Evolutionary conservation across 2,888 invertebrate genomes (phyloP).

Genomic region (Leucozona laternaria): DNA sequence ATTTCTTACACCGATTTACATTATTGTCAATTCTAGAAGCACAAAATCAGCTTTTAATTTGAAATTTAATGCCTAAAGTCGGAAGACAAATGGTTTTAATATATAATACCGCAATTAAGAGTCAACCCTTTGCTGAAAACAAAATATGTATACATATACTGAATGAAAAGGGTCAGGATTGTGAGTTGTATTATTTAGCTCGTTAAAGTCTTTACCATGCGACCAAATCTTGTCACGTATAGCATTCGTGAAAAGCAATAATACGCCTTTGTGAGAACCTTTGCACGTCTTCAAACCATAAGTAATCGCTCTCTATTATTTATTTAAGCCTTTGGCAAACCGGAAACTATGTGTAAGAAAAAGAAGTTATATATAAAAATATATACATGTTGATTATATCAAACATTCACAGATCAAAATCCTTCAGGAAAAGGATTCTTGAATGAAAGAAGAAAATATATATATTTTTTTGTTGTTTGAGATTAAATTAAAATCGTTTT

Average conservation of each 20-base stretch:
- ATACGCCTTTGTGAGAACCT: neutral
- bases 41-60: neutral
- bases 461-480: too few relatives aligned
- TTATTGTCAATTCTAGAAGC: too few relatives aligned
- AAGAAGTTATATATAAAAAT: neutral
- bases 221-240: constrained; percentile 5
- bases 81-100: neutral
- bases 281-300: constrained; percentile 4
- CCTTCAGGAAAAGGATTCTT: neutral
- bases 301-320: constrained; percentile 15
- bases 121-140: neutral
- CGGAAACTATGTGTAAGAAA: neutral
- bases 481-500: too few relatives aligned
- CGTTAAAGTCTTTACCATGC: neutral
- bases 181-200: neutral
- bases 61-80: neutral
- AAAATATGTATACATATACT: too few relatives aligned
- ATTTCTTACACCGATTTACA: too few relatives aligned
- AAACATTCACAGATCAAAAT: neutral
- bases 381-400: neutral
- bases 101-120: constrained; percentile 1
- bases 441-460: too few relatives aligned
- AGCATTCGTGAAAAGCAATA: constrained; percentile 10
- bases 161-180: constrained; percentile 9
- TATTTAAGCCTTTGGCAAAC: constrained; percentile 16